Base-by-base conservation (phyloP, 2,888 invertebrate genomes). In the Trachelus stipa region DNA sequence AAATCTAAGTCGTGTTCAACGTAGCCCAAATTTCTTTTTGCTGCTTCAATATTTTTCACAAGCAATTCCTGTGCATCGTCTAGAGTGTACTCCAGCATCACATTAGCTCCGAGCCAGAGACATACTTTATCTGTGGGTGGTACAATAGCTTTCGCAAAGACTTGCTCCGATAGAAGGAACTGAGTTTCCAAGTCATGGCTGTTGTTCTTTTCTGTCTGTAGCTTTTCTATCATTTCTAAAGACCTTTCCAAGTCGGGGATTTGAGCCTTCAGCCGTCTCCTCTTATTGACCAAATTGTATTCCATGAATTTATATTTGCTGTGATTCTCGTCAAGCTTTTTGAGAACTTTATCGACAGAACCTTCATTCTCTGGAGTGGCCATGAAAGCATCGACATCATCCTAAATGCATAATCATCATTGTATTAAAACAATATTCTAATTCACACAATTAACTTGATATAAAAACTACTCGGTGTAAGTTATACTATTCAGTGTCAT, bases 291-390 rank as follows among this genome's bases (percentile, higher is more conserved):
- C 83, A 99, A 93, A 91, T 98, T 98, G 87, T 95, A 95, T 92
- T 99, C 99, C 97, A 99, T 98, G 90, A 98, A 97, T 92, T 98
- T 98, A 91, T 99, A 99, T 93, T 99, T 98, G 80, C 96, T 96
- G 92, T 98, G 98, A 89, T 96, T 96, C 89, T 98, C 98, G 90
- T 99, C 98, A 80, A 99, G 92, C 87, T 94, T 94, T 87, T 95
- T 95, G 76, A 99, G 92, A 30, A 98, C 98, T 90, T 95, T 95
- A 87, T 98, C 98, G 3, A 96, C 97, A 81, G 96, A 95, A 75
- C 95, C 95, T 82, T 94, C 94, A 89, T 98, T 97, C 88, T 97
- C 98, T 30, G 96, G 93, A 86, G 94, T 93, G 81, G 94, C 94
- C 98, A 99, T 98, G 91, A 96, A 99, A 79, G 95, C 94, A 89